Base-by-base conservation (phyloP, 1,140 invertebrate species). In the Halictus rubicundus region DNA sequence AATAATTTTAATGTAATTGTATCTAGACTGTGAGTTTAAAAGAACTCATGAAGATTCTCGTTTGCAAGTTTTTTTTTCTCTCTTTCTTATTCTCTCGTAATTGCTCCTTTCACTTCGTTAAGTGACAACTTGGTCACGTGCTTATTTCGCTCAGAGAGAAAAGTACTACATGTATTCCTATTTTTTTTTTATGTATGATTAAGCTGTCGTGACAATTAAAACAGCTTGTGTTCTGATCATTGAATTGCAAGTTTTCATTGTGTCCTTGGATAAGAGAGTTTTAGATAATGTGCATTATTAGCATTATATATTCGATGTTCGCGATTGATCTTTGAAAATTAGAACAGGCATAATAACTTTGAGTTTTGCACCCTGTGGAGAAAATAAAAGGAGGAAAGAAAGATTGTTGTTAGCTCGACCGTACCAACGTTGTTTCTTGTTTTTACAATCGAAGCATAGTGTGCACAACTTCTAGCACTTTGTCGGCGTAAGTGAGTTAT, bases 1-100 rank as follows among this genome's bases (percentile, higher is more conserved):
- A 65, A 60, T 83, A 83, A 84, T 83, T 86, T 86, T 80, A 80
- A 59, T 80, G 65, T 84, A 85, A 42, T n/a, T 85, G 84, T 68
- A 71, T 68, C 32, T 82, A 80, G 54, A 74, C 52, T 49, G 39
- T 82, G 49, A 82, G 65, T 65, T 74, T 70, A 80, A 75, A 7
- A 23, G 54, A 63, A 9, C 70, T 82, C 69, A 49, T 19, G n/a
- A 72, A 42, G 39, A 65, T 66, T 71, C 42, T 78, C 66, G 68
- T 73, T 82, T 79, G 46, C 42, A 54, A 78, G 37, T 78, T 82
- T 66, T 57, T 57, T 57, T 57, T n/a, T n/a, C n/a, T n/a, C n/a
- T 57, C 14, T 46, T 9, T 46, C 42, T 46, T 14, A 14, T 46
- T 32, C 32, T 52, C 49, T 71, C 54, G 61, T 72, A 54, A 78